phyloP scores from a whole-genome alignment of 2,888 invertebrate species.

The Drepanosiphum platanoidis region DNA sequence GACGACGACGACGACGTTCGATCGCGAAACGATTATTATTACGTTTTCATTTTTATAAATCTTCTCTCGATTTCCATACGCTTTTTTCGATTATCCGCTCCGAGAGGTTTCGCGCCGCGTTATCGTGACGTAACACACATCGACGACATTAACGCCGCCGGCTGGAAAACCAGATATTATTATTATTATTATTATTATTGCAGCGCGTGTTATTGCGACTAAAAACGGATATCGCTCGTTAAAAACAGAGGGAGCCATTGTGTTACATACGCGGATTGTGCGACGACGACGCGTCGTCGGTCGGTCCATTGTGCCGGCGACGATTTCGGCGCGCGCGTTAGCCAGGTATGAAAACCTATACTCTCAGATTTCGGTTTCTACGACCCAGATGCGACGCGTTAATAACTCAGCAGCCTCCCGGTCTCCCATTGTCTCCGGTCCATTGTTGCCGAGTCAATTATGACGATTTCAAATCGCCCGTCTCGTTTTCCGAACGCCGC shows the following conservation, averaged over 20 bases:
- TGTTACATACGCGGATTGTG: conserved; percentile 10
- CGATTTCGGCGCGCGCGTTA: not conserved
- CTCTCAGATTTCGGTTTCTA: conserved; percentile 39
- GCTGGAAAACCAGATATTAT: conserved; percentile 10
- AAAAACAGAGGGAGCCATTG: conserved; percentile 22
- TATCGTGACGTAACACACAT: too few relatives aligned
- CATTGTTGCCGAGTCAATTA: conserved; percentile 39
- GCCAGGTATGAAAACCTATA: too few relatives aligned
- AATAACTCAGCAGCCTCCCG: not conserved
- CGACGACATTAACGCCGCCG: too few relatives aligned
- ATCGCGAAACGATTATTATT: too few relatives aligned
- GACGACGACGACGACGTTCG: too few relatives aligned
- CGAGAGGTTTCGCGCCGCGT: too few relatives aligned
- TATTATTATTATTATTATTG: not conserved
- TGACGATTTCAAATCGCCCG: conserved; percentile 29
- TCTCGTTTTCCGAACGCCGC: conserved; percentile 20
- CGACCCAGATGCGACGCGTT: not conserved
- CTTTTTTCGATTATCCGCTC: too few relatives aligned
- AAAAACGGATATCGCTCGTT: conserved; percentile 39
- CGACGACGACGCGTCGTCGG: too few relatives aligned
- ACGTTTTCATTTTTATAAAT: too few relatives aligned
- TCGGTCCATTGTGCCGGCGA: conserved; percentile 15
- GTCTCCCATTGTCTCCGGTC: conserved; percentile 29
- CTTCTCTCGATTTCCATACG: too few relatives aligned
- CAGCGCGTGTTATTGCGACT: too few relatives aligned